Conservation (phyloP, 2,113 vertebrate genomes). For the Perognathus longimembris region DNA sequence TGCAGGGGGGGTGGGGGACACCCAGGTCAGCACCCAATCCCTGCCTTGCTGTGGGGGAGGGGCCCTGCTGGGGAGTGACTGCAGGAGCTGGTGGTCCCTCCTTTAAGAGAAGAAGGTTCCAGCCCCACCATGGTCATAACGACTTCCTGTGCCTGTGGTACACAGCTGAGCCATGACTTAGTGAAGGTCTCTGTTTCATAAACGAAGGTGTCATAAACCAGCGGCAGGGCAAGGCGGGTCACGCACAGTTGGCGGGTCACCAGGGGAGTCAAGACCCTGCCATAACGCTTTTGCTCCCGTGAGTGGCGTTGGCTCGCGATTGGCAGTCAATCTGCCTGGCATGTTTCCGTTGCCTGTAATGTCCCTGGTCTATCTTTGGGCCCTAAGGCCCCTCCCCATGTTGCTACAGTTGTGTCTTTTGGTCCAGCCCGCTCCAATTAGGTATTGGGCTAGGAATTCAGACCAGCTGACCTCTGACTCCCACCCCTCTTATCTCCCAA, state of each 20-base stretch:
- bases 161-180: background rate
- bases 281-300: background rate
- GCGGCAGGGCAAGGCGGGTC: background rate
- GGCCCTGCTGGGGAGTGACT: no score
- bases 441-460: no score
- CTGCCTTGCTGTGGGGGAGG: background rate
- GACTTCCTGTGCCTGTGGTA: background rate
- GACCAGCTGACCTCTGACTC: background rate
- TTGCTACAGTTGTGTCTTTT: background rate
- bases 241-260: background rate
- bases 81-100: background rate
- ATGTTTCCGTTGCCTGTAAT: background rate
- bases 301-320: background rate
- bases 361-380: background rate
- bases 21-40: background rate
- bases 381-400: background rate
- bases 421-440: background rate
- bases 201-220: background rate
- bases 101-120: background rate
- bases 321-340: background rate
- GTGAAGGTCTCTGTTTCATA: background rate
- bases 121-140: background rate
- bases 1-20: background rate
- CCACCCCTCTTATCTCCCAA: background rate
- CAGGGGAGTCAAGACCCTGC: background rate